These are phyloP conservation scores for Drosophila pseudotalamancana DNA, from an alignment of 2,888 invertebrate genomes.

Conservation along the genomic window DNA sequence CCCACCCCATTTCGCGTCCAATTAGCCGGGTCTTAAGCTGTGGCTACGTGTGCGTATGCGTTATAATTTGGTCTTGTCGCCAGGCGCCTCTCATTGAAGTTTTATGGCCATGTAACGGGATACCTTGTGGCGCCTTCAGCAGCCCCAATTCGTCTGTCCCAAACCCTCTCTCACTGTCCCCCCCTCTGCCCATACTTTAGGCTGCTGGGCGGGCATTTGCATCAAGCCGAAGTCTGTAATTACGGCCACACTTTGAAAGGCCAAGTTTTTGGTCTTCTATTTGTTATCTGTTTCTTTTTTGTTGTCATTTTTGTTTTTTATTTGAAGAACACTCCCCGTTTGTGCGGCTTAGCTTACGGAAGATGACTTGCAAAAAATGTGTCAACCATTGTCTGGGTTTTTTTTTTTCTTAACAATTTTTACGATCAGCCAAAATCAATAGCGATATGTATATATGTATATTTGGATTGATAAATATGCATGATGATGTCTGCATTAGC, in stretches of 20 bases:
- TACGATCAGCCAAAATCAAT: constrained; percentile 59
- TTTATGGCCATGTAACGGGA: constrained; percentile 77
- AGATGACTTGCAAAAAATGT: constrained; percentile 39
- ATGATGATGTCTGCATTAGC: constrained; percentile 36
- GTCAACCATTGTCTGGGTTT: constrained; percentile 26
- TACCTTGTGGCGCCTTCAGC: constrained; percentile 78
- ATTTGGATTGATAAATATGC: constrained; percentile 54
- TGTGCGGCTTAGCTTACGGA: background rate
- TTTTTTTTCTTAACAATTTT: background rate
- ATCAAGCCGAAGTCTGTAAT: constrained; percentile 68
- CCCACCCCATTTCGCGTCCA: constrained; percentile 37
- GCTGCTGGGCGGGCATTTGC: constrained; percentile 34
- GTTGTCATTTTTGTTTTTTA: constrained; percentile 1
- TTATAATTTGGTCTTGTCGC: constrained; percentile 70
- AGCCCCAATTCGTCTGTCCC: constrained; percentile 27
- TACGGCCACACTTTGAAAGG: constrained; percentile 59
- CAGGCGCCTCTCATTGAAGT: constrained; percentile 58
- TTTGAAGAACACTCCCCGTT: constrained; percentile 17
- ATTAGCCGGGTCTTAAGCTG: constrained; percentile 56
- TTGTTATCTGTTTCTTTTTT: background rate
- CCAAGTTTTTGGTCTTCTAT: constrained; percentile 38
- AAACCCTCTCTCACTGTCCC: background rate
- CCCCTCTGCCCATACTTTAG: background rate
- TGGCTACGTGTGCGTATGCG: constrained; percentile 63
- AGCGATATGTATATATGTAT: constrained; percentile 17